Conservation (phyloP, 2,888 invertebrate genomes). For the Drosophila paracracens region DNA sequence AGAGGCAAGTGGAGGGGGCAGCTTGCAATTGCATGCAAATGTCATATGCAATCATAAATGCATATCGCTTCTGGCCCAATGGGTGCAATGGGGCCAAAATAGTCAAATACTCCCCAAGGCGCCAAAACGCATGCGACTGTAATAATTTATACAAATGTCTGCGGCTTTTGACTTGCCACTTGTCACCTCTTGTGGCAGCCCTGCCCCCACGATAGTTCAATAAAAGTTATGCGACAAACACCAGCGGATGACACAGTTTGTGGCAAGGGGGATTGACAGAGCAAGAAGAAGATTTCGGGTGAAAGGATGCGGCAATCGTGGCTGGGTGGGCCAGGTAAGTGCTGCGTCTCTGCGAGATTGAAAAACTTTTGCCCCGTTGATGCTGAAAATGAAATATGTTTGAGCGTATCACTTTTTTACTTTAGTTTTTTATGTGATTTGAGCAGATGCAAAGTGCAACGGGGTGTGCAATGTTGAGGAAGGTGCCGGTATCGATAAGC, state of each 20-base stretch:
- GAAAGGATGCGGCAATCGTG: slow-evolving; percentile 20
- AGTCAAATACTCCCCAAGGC: slow-evolving; percentile 49
- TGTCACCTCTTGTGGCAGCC: slow-evolving; percentile 59
- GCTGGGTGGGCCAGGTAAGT: slow-evolving; percentile 26
- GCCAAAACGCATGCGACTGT: slow-evolving; percentile 53
- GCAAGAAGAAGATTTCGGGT: neutral
- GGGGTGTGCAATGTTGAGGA: slow-evolving; percentile 26
- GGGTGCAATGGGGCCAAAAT: slow-evolving; percentile 19
- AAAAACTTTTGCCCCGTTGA: slow-evolving; percentile 75
- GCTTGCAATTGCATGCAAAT: slow-evolving; percentile 60
- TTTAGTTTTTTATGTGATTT: slow-evolving; percentile 6
- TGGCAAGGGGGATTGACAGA: neutral
- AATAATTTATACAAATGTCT: slow-evolving; percentile 79
- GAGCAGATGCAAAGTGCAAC: slow-evolving; percentile 36
- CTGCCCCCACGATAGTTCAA: slow-evolving; percentile 67
- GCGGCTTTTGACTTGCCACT: slow-evolving; percentile 75
- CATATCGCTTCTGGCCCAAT: slow-evolving; percentile 51
- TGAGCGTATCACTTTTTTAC: slow-evolving; percentile 41
- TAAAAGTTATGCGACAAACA: slow-evolving; percentile 73
- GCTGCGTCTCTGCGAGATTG: slow-evolving; percentile 64
- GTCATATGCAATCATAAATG: slow-evolving; percentile 77
- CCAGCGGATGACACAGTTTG: slow-evolving; percentile 74
- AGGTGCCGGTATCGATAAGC: slow-evolving; percentile 57
- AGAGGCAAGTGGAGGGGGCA: neutral
- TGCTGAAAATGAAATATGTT: slow-evolving; percentile 78